phyloP scores from a whole-genome alignment of 2,888 invertebrate species.

The Conchocele bisecta region DNA sequence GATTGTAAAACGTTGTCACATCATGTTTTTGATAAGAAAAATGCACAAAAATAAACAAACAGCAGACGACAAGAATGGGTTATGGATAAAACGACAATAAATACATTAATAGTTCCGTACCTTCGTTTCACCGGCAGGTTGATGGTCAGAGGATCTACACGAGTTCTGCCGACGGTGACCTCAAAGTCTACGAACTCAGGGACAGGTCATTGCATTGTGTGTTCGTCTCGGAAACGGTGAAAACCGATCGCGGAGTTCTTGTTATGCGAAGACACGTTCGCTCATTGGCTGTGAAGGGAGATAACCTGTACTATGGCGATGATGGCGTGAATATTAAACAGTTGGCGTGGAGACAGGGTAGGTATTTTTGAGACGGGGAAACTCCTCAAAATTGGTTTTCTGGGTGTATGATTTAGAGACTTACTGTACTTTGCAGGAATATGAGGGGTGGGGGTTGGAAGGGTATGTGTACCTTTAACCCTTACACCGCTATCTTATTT shows the following conservation, averaged over 20 bases:
- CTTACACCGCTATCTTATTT: too few species aligned
- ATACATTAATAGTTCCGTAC: too few species aligned
- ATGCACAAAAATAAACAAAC: too few species aligned
- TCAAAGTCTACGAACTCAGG: slow-evolving; percentile 72
- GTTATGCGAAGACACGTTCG: slow-evolving; percentile 64
- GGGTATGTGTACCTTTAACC: too few species aligned
- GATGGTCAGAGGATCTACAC: slow-evolving; percentile 49
- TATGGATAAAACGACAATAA: too few species aligned
- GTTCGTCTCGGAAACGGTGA: slow-evolving; percentile 74
- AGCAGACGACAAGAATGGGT: too few species aligned
- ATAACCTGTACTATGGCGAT: slow-evolving; percentile 74
- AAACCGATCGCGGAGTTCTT: slow-evolving; percentile 47
- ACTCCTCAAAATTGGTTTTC: too few species aligned
- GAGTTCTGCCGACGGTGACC: slow-evolving; percentile 66
- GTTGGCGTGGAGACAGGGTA: slow-evolving; percentile 78
- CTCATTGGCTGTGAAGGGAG: slow-evolving; percentile 58
- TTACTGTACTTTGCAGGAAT: too few species aligned
- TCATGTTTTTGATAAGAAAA: too few species aligned
- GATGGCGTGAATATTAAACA: slow-evolving; percentile 78
- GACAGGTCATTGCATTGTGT: slow-evolving; percentile 64
- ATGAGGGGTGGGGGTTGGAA: too few species aligned
- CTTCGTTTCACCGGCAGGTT: slow-evolving; percentile 57
- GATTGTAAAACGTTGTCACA: too few species aligned
- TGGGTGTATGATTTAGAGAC: not conserved
- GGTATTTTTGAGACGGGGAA: too few species aligned